Evolutionary conservation across 1,140 invertebrate species (phyloP).

Genomic region (Drosophila arawakana): DNA sequence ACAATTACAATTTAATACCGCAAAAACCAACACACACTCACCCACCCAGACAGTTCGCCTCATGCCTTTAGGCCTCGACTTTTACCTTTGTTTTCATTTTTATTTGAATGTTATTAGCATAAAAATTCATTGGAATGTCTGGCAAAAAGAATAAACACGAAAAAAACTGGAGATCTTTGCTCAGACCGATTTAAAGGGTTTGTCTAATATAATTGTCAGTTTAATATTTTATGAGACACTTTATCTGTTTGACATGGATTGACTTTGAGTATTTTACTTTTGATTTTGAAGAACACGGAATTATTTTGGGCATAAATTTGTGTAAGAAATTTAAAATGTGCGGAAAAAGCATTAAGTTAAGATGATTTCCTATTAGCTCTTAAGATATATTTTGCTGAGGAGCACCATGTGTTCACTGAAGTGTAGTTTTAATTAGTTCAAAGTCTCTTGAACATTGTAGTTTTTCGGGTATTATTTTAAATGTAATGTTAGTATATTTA

Average conservation of each 20-base stretch:
- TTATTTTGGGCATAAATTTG: too few species aligned
- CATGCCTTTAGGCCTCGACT: constrained; percentile 6
- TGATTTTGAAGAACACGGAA: too few species aligned
- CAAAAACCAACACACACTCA: constrained; percentile 15
- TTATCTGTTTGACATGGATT: not conserved
- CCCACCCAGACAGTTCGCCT: not conserved
- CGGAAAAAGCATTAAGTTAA: too few species aligned
- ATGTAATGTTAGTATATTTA: too few species aligned
- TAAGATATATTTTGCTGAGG: too few species aligned
- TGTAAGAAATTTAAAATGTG: too few species aligned
- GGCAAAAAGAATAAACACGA: not conserved
- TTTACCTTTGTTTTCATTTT: constrained; percentile 29
- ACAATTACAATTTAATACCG: constrained; percentile 57
- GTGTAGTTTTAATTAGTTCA: too few species aligned
- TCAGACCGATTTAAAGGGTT: not conserved
- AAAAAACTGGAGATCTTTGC: not conserved
- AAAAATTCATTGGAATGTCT: not conserved
- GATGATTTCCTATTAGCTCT: too few species aligned
- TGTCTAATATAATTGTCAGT: constrained; percentile 13
- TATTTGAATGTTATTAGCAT: constrained; percentile 13
- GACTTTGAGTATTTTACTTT: too few species aligned
- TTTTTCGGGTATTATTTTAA: too few species aligned
- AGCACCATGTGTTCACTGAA: too few species aligned
- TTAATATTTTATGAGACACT: constrained; percentile 34
- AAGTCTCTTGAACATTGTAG: too few species aligned